Evolutionary conservation across 2,113 vertebrate species (phyloP).

Genomic region (Chunga burmeisteri): DNA sequence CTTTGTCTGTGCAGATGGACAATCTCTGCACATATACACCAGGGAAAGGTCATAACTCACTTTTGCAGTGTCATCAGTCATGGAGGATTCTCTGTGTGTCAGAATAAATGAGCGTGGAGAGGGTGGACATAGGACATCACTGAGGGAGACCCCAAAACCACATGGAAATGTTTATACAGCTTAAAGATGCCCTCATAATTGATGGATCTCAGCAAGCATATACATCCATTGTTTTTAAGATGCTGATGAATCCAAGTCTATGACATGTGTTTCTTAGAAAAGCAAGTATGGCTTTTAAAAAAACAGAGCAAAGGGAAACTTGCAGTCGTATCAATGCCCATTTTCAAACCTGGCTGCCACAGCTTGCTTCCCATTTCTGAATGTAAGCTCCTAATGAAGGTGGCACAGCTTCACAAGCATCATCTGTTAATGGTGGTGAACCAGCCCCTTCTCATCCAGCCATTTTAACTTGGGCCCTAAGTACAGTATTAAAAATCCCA

Average conservation of each 20-base stretch:
- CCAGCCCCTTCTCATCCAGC: neutral
- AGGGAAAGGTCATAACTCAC: neutral
- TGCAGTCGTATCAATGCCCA: neutral
- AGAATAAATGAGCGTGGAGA: neutral
- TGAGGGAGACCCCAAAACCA: conserved; percentile 37
- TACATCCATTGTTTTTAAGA: conserved; percentile 10
- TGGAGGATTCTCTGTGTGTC: neutral
- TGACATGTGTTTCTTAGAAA: neutral
- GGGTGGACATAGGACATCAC: neutral
- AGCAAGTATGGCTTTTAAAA: neutral
- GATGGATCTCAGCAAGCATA: neutral
- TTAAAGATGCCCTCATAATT: neutral
- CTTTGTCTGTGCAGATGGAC: neutral
- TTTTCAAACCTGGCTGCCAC: neutral
- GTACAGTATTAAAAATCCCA: neutral
- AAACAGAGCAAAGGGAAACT: neutral
- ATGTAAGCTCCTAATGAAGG: neutral
- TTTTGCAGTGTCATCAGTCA: neutral
- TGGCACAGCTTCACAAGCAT: neutral
- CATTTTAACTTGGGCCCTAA: neutral
- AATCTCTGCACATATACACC: neutral
- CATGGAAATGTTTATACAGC: conserved; percentile 30
- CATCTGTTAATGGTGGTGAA: accelerated
- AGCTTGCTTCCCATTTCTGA: neutral
- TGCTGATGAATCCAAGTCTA: neutral